Evolutionary conservation across 2,113 vertebrate species (phyloP), one percentile per base, ranked within the genome.

Genomic region (Poecile atricapillus): DNA sequence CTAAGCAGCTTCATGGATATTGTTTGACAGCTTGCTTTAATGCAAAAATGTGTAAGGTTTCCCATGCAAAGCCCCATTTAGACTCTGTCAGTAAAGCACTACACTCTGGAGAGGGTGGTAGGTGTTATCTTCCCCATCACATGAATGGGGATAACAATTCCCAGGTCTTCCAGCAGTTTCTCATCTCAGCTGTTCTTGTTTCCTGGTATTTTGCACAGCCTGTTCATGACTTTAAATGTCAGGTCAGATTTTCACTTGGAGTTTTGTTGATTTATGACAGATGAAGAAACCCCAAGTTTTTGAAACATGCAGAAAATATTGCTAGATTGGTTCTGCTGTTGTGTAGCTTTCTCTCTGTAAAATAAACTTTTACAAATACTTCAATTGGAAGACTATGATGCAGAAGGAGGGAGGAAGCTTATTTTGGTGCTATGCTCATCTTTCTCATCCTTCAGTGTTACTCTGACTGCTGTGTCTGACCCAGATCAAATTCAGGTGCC

Each of bases 21-120:
- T 85, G 13, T 85, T 93, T 95, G 71, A 94, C 52, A 94, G 21
- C 23, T 93, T 81, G 8, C 21, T 94, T 79, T 77, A 75, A 75
- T 19, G 39, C 8, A 92, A 77, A 93, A 96, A 84, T 59, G 4
- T 76, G 21, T 64, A 46, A 80, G 58, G 8, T 49, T 80, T 84
- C 79, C 41, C 56, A 75, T 25, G 6, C 31, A 62, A 90, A 60
- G 9, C 35, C 17, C 30, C 73, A 21, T 52, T 92, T 52, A 64
- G 5, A 56, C 37, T 82, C 63, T 60, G 7, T 37, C 17, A 87
- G 58, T 50, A 62, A 83, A 58, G 27, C 19, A 13, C 7, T 47
- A 6, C 5, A 21, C 11, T 37, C 43, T 49, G 23, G 43, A 69
- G 31, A 85, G 28, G 12, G 17, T 80, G 11, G 23, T 24, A 65